These are phyloP conservation scores for Catocala nupta DNA, from an alignment of 2,888 invertebrate genomes.

Conservation along the genomic window DNA sequence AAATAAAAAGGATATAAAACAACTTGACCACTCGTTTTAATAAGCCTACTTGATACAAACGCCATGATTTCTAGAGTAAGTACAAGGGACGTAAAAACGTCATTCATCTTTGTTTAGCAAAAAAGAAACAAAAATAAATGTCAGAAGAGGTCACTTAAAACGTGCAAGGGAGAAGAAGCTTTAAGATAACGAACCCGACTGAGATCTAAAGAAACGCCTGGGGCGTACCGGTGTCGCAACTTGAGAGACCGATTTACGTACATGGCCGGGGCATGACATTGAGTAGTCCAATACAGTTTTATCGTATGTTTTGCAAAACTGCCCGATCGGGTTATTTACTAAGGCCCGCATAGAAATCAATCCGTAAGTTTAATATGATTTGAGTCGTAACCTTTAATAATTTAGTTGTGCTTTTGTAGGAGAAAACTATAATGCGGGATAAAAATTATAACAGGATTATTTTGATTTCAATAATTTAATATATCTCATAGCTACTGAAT, in stretches of 20 bases:
- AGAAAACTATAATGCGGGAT: no score
- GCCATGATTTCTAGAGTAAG: conserved; percentile 14
- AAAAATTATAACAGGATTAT: no score
- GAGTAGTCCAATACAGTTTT: conserved; percentile 2
- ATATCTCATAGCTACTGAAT: no score
- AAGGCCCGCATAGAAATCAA: background rate
- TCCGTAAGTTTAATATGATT: background rate
- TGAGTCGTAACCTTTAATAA: background rate
- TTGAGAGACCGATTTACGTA: conserved; percentile 18
- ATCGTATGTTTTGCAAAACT: background rate
- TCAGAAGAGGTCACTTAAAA: conserved; percentile 22
- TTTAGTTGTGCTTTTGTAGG: no score
- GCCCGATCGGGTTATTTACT: conserved; percentile 2
- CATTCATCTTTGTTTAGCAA: conserved; percentile 25
- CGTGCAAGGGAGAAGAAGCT: conserved; percentile 23
- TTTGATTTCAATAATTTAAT: no score
- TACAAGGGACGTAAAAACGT: conserved; percentile 8
- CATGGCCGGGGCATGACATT: conserved; percentile 6
- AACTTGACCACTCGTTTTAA: background rate
- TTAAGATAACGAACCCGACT: conserved; percentile 31
- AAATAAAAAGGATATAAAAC: background rate
- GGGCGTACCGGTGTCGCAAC: conserved; percentile 21
- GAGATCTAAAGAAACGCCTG: conserved; percentile 36
- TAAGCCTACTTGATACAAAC: conserved; percentile 11
- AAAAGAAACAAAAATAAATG: conserved; percentile 32